Conservation (phyloP, 35 echinoderm and acorn worm genomes). For the Lytechinus pictus region DNA sequence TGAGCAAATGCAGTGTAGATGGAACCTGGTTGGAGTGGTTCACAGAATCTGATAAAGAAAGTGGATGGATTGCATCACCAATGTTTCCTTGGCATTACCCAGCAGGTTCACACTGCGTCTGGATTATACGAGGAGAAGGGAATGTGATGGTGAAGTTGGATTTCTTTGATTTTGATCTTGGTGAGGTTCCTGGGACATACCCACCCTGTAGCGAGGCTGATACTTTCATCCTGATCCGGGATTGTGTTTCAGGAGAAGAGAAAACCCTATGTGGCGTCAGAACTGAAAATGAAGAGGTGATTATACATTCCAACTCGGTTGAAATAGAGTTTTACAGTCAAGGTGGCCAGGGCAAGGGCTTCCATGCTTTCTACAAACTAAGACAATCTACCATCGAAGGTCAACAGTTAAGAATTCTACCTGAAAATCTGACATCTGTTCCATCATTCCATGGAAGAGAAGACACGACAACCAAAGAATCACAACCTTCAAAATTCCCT, state of each 20-base stretch:
- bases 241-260: not conserved
- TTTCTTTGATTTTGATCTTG: conserved; percentile 41
- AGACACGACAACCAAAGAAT: not conserved
- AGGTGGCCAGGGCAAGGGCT: not conserved
- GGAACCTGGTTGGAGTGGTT: conserved; percentile 23
- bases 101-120: conserved; percentile 15
- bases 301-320: not conserved
- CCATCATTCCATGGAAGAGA: not conserved
- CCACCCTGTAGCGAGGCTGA: not conserved
- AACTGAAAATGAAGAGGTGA: not conserved
- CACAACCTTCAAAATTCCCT: not conserved
- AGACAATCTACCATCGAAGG: not conserved
- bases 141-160: not conserved
- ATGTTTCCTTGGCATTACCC: conserved; percentile 34
- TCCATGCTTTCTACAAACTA: conserved; percentile 24
- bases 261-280: not conserved
- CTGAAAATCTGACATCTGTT: not conserved
- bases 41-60: conserved; percentile 1
- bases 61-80: conserved; percentile 35
- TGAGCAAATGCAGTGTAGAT: conserved; percentile 23
- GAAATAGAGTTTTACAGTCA: not conserved
- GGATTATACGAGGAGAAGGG: not conserved
- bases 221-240: not conserved
- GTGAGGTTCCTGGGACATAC: not conserved
- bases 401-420: not conserved